phyloP scores from a whole-genome alignment of 2,888 invertebrate species.

The Protonemura montana region DNA sequence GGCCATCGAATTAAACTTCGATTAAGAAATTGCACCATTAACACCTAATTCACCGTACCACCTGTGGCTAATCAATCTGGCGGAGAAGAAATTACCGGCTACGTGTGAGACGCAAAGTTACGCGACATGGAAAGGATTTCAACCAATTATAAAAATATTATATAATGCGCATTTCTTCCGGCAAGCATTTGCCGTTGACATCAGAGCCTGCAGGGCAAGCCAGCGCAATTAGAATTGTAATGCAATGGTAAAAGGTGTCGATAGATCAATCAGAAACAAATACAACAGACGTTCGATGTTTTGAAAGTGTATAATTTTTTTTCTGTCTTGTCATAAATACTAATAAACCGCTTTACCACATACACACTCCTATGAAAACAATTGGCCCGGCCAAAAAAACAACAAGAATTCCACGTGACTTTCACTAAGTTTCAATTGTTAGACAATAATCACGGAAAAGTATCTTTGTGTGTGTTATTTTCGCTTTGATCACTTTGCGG shows the following conservation, averaged over 20 bases:
- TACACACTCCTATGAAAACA: not conserved
- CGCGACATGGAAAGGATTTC: not conserved
- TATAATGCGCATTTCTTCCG: not conserved
- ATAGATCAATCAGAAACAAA: not conserved
- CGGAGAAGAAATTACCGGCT: not conserved
- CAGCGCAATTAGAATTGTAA: not conserved
- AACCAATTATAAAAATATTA: not conserved
- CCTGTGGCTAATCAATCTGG: slow-evolving; percentile 1
- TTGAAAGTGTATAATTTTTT: not conserved
- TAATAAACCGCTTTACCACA: slow-evolving; percentile 25
- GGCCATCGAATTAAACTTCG: not conserved
- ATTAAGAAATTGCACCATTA: not conserved
- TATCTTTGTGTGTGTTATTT: not conserved
- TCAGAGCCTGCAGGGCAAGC: not conserved
- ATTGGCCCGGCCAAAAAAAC: not conserved
- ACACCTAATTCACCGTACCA: not conserved
- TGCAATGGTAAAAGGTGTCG: not conserved
- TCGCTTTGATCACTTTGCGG: slow-evolving; percentile 20
- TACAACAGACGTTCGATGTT: not conserved
- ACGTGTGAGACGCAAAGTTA: not conserved
- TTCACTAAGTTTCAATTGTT: not conserved
- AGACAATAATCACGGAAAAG: slow-evolving; percentile 12
- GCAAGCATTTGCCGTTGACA: not conserved
- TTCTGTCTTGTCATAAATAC: not conserved
- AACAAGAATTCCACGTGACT: not conserved